A percentile compares a stretch with the other conserved stretches of the same genome.
Evolutionary conservation across 2,113 vertebrate genomes (phyloP).

Genomic region (Bombycilla garrulus): DNA sequence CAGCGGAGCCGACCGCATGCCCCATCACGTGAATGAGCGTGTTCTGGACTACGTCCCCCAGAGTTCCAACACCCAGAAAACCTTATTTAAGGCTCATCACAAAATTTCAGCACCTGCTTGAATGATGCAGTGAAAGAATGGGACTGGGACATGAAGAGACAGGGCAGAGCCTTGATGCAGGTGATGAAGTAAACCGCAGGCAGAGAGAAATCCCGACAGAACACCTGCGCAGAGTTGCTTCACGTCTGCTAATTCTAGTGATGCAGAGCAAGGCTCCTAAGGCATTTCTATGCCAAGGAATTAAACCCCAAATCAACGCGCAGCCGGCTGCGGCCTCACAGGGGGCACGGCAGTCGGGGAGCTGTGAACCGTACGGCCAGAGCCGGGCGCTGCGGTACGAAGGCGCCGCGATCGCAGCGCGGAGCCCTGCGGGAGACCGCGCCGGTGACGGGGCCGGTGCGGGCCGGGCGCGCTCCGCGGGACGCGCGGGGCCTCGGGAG

Average conservation of each 20-base stretch:
- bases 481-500: fast-evolving
- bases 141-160: not conserved
- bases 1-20: fast-evolving
- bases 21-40: fast-evolving
- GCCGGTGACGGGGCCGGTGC: fast-evolving
- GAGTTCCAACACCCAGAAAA: not conserved
- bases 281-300: not conserved
- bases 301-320: fast-evolving
- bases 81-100: not conserved
- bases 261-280: not conserved
- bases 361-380: not conserved
- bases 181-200: fast-evolving
- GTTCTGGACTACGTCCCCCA: not conserved
- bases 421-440: fast-evolving
- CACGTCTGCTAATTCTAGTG: not conserved
- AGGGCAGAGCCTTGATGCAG: not conserved
- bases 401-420: not conserved
- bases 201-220: not conserved
- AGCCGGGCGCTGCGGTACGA: not conserved
- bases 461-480: not conserved
- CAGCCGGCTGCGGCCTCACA: not conserved
- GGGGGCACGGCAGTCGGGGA: not conserved
- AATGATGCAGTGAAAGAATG: not conserved
- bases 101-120: not conserved
- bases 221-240: too few species aligned